phyloP scores from a whole-genome alignment of 2,113 vertebrate genomes.

The Cichladusa arquata region DNA sequence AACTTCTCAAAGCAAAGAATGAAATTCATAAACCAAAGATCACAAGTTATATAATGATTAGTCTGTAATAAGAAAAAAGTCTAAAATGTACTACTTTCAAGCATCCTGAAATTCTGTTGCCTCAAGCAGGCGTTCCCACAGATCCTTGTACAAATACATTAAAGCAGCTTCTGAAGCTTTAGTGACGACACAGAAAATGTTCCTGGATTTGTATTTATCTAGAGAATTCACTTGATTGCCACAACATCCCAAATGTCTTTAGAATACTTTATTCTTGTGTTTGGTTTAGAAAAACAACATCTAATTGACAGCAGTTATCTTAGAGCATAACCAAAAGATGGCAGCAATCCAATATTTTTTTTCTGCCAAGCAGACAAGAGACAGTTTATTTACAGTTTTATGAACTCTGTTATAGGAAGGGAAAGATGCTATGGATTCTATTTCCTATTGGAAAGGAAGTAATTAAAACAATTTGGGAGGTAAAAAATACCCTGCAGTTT shows the following conservation, averaged over 20 bases:
- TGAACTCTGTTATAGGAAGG: not conserved
- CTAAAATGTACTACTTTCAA: not conserved
- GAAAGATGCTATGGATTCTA: not conserved
- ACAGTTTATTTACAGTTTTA: not conserved
- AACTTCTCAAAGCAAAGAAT: not conserved
- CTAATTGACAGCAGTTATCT: not conserved
- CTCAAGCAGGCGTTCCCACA: not conserved
- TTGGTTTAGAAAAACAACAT: constrained; percentile 26
- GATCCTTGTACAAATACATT: not conserved
- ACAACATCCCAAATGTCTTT: not conserved
- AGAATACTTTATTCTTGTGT: not conserved
- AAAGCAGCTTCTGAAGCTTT: not conserved
- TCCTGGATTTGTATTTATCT: not conserved
- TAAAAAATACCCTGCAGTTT: not conserved
- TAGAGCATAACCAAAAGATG: not conserved
- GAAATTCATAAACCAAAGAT: not conserved
- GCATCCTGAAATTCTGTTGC: not conserved
- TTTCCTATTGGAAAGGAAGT: not conserved
- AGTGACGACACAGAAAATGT: not conserved
- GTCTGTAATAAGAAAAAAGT: not conserved
- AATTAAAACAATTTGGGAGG: not conserved
- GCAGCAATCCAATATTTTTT: constrained; percentile 10
- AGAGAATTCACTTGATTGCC: not conserved
- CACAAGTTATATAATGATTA: not conserved
- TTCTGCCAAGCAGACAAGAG: not conserved